phyloP scores from a whole-genome alignment of 1,140 invertebrate species.

The Uloborus diversus region DNA sequence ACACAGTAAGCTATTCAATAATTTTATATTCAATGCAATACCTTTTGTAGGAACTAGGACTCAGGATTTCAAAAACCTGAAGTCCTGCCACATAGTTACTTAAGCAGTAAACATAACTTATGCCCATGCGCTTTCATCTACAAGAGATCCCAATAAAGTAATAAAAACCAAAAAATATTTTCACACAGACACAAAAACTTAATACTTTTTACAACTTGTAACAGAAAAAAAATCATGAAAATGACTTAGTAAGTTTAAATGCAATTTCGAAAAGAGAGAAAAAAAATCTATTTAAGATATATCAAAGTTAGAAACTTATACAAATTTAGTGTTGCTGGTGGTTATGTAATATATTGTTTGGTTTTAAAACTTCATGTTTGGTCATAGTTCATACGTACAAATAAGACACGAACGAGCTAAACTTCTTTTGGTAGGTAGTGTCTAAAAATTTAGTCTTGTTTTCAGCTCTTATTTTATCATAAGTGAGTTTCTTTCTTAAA shows the following conservation, averaged over 20 bases:
- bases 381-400: not conserved
- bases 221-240: not conserved
- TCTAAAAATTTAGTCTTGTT: not conserved
- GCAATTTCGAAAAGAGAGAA: not conserved
- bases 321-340: not conserved
- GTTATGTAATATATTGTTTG: not conserved
- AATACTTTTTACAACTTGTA: not conserved
- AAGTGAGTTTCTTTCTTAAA: constrained; percentile 79
- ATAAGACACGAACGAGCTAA: not conserved
- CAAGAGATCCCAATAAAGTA: not conserved
- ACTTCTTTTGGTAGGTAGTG: not conserved
- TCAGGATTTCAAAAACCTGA: not conserved
- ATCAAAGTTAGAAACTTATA: not conserved
- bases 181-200: not conserved
- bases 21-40: not conserved
- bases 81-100: not conserved
- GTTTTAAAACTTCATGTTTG: not conserved
- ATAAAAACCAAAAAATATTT: not conserved
- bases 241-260: not conserved
- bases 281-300: not conserved
- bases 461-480: constrained; percentile 58
- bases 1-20: not conserved
- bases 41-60: not conserved
- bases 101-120: not conserved
- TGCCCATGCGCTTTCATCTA: not conserved